These are phyloP conservation scores for Gymnodraco acuticeps DNA, from an alignment of 2,797 vertebrate genomes.

Conservation along the genomic window DNA sequence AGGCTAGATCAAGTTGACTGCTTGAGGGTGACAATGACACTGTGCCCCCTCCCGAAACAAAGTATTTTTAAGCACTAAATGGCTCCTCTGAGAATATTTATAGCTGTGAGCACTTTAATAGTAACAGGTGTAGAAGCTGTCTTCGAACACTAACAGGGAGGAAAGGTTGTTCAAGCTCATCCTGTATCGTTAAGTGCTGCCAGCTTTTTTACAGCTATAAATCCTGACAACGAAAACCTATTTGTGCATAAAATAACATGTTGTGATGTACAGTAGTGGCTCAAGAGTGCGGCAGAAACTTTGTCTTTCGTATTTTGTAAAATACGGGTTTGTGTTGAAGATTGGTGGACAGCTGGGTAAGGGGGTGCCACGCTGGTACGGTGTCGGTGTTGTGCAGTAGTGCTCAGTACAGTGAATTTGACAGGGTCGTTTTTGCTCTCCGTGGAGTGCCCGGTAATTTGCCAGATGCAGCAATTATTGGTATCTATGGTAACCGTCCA, in stretches of 20 bases:
- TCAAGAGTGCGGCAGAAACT: conserved; percentile 1
- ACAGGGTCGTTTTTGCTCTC: conserved; percentile 73
- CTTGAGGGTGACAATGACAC: conserved; percentile 72
- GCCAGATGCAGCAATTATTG: conserved; percentile 85
- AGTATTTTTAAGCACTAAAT: conserved; percentile 83
- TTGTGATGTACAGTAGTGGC: conserved; percentile 10
- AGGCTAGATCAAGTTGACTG: conserved; percentile 55
- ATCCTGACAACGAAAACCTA: conserved; percentile 37
- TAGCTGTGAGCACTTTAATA: conserved; percentile 59
- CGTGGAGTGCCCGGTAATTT: conserved; percentile 81
- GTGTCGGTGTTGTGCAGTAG: conserved; percentile 27
- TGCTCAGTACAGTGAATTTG: conserved; percentile 69
- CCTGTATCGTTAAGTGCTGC: conserved; percentile 45
- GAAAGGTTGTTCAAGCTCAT: conserved; percentile 63
- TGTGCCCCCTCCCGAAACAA: conserved; percentile 62
- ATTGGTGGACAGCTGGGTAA: conserved; percentile 38
- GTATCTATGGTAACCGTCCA: conserved; percentile 86
- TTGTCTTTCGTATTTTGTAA: conserved; percentile 33
- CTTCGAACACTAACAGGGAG: conserved; percentile 65
- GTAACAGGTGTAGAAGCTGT: conserved; percentile 76
- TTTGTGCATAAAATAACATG: conserved; percentile 22
- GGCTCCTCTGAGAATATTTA: conserved; percentile 69
- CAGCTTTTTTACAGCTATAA: conserved; percentile 10
- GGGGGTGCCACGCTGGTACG: conserved; percentile 21
- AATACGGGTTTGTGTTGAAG: conserved; percentile 37